These are phyloP conservation scores for Mamestra configurata DNA, from an alignment of 1,140 invertebrate genomes.

Conservation along the genomic window DNA sequence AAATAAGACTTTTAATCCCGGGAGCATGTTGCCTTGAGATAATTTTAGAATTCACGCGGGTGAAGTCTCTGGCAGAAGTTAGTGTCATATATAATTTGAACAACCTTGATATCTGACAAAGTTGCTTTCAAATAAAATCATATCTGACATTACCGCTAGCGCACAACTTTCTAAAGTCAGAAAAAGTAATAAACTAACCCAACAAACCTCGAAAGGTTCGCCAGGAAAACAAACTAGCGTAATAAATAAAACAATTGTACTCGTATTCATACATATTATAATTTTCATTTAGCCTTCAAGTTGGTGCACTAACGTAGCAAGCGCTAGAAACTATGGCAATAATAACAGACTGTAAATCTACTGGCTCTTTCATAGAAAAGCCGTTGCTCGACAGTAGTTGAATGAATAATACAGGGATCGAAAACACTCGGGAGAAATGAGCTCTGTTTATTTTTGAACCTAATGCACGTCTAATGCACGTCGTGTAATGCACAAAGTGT, in stretches of 20 bases:
- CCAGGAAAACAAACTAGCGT: conserved; percentile 22
- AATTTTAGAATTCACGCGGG: too few species aligned
- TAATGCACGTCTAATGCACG: too few species aligned
- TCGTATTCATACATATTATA: conserved; percentile 43
- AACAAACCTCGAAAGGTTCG: conserved; percentile 25
- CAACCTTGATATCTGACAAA: background rate
- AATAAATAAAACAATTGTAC: conserved; percentile 44
- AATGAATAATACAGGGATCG: conserved; percentile 35
- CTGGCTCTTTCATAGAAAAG: conserved; percentile 37
- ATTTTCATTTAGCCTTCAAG: conserved; percentile 39
- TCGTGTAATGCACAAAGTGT: background rate
- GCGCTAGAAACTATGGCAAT: conserved; percentile 39
- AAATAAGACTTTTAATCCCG: too few species aligned
- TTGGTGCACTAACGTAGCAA: conserved; percentile 18
- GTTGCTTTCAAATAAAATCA: conserved; percentile 20
- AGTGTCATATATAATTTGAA: background rate
- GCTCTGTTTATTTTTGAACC: conserved; percentile 24
- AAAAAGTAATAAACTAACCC: conserved; percentile 22
- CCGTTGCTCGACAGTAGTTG: conserved; percentile 21
- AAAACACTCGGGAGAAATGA: background rate
- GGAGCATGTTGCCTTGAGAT: too few species aligned
- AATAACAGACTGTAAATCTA: conserved; percentile 50
- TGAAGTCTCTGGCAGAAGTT: too few species aligned
- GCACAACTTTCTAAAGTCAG: conserved; percentile 9
- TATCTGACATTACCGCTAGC: conserved; percentile 2